These are phyloP conservation scores for Psittacula cyanocephala DNA, from an alignment of 2,113 vertebrate genomes.

Conservation along the genomic window DNA sequence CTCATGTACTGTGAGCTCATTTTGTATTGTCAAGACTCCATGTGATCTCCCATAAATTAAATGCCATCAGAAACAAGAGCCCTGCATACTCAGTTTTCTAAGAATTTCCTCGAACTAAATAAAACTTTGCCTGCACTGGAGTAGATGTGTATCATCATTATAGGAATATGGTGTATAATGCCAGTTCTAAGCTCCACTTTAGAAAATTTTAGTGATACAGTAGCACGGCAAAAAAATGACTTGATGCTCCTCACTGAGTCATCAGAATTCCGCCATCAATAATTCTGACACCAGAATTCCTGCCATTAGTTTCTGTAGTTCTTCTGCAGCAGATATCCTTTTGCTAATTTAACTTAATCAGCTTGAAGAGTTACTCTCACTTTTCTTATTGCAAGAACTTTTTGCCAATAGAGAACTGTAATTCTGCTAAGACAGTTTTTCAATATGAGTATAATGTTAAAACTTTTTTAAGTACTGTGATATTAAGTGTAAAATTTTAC, in stretches of 20 bases:
- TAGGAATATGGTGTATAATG: neutral
- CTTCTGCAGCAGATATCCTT: neutral
- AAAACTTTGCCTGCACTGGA: neutral
- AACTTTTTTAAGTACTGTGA: neutral
- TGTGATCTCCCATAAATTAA: neutral
- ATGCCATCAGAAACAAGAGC: neutral
- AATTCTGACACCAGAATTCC: neutral
- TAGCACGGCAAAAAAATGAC: neutral
- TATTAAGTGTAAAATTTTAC: neutral
- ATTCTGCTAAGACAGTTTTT: neutral
- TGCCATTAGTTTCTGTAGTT: neutral
- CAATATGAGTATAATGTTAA: neutral
- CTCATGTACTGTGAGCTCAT: neutral
- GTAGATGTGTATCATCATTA: neutral
- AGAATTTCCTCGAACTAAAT: neutral
- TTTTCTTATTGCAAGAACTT: neutral
- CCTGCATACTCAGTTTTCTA: neutral
- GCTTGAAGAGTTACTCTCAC: neutral
- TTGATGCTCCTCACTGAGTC: neutral
- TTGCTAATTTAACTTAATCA: neutral
- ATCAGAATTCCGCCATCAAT: neutral
- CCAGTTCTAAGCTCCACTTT: neutral
- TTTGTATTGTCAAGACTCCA: neutral
- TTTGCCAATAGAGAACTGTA: neutral
- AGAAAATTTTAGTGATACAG: neutral